Evolutionary conservation across 2,888 invertebrate species (phyloP).

Genomic region (Acronicta psi): DNA sequence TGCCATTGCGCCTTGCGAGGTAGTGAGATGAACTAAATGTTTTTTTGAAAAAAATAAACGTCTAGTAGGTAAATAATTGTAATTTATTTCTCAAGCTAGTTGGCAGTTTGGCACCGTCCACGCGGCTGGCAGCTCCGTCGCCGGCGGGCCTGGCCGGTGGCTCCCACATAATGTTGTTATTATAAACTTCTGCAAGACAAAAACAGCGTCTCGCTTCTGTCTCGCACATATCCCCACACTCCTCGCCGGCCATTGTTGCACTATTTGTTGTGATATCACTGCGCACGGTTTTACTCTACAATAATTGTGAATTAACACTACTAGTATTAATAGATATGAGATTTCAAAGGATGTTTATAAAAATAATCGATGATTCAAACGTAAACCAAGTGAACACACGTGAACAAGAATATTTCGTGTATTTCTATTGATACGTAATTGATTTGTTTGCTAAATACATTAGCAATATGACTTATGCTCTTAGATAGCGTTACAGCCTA

Average conservation of each 20-base stretch:
- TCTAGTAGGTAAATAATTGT: constrained; percentile 49
- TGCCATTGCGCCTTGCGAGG: too few species aligned
- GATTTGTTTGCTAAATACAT: constrained; percentile 7
- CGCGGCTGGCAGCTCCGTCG: constrained; percentile 50
- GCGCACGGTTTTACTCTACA: constrained; percentile 15
- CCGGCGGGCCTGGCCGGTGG: constrained; percentile 24
- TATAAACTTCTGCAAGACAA: constrained; percentile 59
- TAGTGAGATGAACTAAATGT: not conserved
- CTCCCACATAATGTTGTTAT: constrained; percentile 63
- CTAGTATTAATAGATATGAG: constrained; percentile 1
- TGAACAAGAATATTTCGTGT: constrained; percentile 7
- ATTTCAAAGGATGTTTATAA: constrained; percentile 21
- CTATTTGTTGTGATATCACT: constrained; percentile 23
- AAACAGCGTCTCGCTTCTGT: constrained; percentile 67
- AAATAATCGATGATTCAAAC: constrained; percentile 11
- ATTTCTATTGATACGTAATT: constrained; percentile 1
- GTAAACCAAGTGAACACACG: constrained; percentile 2
- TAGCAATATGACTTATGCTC: not conserved
- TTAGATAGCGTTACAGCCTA: constrained; percentile 3
- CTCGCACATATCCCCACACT: constrained; percentile 57
- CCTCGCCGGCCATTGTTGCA: constrained; percentile 36
- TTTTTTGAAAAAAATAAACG: constrained; percentile 46
- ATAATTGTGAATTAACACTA: constrained; percentile 9
- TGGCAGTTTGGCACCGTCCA: constrained; percentile 67
- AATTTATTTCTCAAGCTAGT: constrained; percentile 50